phyloP scores from a whole-genome alignment of 1,140 invertebrate genomes.

The Diachasma alloeum region DNA sequence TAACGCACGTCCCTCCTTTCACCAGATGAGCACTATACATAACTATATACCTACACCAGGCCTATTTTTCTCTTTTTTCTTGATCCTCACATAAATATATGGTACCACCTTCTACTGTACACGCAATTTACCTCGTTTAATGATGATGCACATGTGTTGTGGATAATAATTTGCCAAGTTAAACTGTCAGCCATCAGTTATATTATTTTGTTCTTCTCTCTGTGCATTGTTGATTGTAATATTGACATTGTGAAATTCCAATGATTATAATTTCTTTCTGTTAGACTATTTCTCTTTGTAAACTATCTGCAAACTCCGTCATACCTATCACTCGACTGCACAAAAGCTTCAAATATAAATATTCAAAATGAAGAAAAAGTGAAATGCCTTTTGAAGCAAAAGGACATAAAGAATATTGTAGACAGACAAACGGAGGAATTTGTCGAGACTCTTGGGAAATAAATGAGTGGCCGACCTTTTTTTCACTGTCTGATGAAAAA shows the following conservation, averaged over 20 bases:
- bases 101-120: no score
- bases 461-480: background rate
- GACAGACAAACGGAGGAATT: background rate
- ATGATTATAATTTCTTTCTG: background rate
- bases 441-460: background rate
- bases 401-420: background rate
- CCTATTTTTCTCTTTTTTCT: no score
- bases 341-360: background rate
- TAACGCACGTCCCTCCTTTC: conserved; percentile 21
- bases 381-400: background rate
- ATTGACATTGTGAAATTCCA: background rate
- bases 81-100: no score
- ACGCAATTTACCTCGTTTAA: no score
- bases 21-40: background rate
- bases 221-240: background rate
- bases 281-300: background rate
- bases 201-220: background rate
- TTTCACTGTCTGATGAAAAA: background rate
- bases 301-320: background rate
- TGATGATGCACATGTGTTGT: no score
- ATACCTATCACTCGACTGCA: background rate
- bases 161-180: background rate
- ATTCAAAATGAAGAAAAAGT: background rate
- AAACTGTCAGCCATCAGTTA: background rate
- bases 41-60: no score